Evolutionary conservation across 2,888 invertebrate genomes (phyloP), one percentile per base, ranked within the genome.

Genomic region (Epiblema foenella): DNA sequence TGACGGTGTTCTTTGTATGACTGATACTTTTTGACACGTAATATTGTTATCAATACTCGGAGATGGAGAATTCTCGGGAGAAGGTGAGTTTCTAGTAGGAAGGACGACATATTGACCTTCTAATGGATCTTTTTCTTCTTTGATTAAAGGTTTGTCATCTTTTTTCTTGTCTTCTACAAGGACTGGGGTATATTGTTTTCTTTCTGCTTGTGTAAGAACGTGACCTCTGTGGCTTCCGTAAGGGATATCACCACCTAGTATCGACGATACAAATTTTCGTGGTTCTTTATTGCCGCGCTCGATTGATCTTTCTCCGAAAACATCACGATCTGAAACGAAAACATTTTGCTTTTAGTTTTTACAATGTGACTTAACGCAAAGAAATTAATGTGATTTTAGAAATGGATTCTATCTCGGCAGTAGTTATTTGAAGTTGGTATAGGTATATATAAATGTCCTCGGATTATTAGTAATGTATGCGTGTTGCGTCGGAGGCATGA

Each of bases 1-100:
- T 75, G 93, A 88, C 33, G 97, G 97, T 67, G 97, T 97, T 87
- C 97, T 95, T 82, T 97, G 97, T 81, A 97, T 97, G 7, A 97
- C 97, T 72, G 97, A 97, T 59, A 96, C 96, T 87, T 94, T 93
- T 85, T 94, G 94, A 85, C 96, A 96, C 78, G 95, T 95, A 17
- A 95, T 95, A 72, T 95, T 96, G 77, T 94, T 95, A 79, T 95
- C 95, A n/a, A 95, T 94, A 24, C 94, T 90, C 46, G 95, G 95
- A 74, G 94, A 95, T 72, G 96, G 96, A 37, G 88, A 85, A 1
- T 93, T 85, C 73, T 94, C 95, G 29, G 95, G 94, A 72, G 92
- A 87, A 65, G 93, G 93, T 70, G 94, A 91, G 77, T 89, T 92
- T 82, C 92, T 85, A 15, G 89, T 79, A 11, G 95, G 95, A 42